These are phyloP conservation scores for Hirtodrosophila confusa DNA, from an alignment of 2,888 invertebrate species.

Conservation along the genomic window DNA sequence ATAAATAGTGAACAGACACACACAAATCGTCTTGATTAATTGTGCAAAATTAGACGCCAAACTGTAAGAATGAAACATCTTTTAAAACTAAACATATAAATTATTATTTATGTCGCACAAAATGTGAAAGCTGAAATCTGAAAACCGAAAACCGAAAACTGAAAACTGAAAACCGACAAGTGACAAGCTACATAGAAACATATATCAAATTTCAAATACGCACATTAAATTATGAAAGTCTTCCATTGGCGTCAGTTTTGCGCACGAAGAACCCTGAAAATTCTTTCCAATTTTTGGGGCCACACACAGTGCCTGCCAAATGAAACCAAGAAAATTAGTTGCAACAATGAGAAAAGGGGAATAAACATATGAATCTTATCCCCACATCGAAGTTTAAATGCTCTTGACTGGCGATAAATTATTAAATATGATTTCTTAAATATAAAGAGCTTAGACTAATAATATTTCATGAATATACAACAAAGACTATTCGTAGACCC, in stretches of 20 bases:
- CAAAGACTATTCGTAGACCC: no score
- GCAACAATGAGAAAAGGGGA: constrained; percentile 1
- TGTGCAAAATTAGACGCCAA: constrained; percentile 74
- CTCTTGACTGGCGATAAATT: no score
- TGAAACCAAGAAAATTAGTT: neutral
- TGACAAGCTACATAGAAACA: constrained; percentile 46
- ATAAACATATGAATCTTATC: neutral
- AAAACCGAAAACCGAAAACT: constrained; percentile 39
- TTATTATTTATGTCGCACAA: constrained; percentile 60
- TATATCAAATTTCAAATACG: constrained; percentile 69
- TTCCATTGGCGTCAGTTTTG: constrained; percentile 45
- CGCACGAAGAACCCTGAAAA: constrained; percentile 47
- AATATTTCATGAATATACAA: no score
- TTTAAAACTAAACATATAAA: constrained; percentile 55
- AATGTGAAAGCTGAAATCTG: constrained; percentile 39
- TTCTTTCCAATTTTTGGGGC: constrained; percentile 13
- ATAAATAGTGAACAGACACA: constrained; percentile 56
- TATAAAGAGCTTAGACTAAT: no score
- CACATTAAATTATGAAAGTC: constrained; percentile 65
- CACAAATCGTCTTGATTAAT: constrained; percentile 65
- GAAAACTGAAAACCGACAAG: constrained; percentile 56
- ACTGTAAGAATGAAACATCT: constrained; percentile 59
- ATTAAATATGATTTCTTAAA: no score
- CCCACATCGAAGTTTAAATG: no score
- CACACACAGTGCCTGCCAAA: constrained; percentile 41